These are phyloP conservation scores for Spinibarbus caldwelli DNA, from an alignment of 2,797 vertebrate species.

Conservation along the genomic window DNA sequence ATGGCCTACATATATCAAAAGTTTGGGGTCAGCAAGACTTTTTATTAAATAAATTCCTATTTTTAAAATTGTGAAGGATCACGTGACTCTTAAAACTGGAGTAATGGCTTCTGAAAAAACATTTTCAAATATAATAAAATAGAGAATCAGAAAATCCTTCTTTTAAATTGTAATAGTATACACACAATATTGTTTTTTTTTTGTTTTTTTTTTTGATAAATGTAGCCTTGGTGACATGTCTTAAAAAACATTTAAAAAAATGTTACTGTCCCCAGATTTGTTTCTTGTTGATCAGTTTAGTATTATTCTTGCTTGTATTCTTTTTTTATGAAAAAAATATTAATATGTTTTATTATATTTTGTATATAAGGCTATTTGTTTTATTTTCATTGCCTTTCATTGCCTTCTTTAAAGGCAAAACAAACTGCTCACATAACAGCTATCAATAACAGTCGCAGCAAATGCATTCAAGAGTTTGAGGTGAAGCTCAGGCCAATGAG, in stretches of 20 bases:
- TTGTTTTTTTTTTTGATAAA: background rate
- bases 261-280: too few relatives aligned
- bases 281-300: background rate
- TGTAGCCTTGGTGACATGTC: background rate
- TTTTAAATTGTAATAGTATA: background rate
- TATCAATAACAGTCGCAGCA: background rate
- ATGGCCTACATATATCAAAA: background rate
- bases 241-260: background rate
- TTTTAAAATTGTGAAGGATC: background rate
- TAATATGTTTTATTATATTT: background rate
- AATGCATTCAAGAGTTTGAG: constrained; percentile 4
- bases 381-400: background rate
- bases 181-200: background rate
- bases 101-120: background rate
- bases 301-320: background rate
- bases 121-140: background rate
- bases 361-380: background rate
- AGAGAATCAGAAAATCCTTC: background rate
- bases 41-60: background rate
- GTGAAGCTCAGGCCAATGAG: constrained; percentile 21
- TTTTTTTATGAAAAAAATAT: background rate
- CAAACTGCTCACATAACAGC: background rate
- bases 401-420: background rate
- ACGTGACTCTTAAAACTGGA: too few relatives aligned
- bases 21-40: background rate